These are phyloP conservation scores for Lathronympha strigana DNA, from an alignment of 2,888 invertebrate genomes.

Conservation along the genomic window DNA sequence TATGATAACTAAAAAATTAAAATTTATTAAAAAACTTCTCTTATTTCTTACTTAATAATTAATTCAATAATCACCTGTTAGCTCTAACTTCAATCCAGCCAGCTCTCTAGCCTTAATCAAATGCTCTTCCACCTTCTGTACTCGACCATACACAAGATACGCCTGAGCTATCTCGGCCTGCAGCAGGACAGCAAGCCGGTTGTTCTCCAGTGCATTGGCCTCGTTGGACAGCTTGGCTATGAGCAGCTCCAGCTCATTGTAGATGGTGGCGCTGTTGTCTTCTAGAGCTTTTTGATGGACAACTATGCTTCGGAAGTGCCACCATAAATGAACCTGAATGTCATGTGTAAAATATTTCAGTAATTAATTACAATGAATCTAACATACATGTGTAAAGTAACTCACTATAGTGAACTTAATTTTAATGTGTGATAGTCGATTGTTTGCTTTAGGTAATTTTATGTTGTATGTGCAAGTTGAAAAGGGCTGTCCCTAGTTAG, in stretches of 20 bases:
- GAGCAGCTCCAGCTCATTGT: constrained; percentile 82
- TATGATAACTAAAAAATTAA: too few relatives aligned
- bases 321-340: constrained; percentile 83
- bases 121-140: constrained; percentile 87
- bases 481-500: too few relatives aligned
- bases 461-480: too few relatives aligned
- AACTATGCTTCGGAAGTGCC: constrained; percentile 89
- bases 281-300: constrained; percentile 91
- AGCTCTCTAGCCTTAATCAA: constrained; percentile 86
- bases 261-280: constrained; percentile 88
- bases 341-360: constrained; percentile 10
- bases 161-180: constrained; percentile 86
- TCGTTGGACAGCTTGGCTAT: constrained; percentile 74
- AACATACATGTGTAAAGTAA: too few relatives aligned
- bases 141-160: constrained; percentile 89
- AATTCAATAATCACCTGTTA: constrained; percentile 82
- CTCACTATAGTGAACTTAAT: too few relatives aligned
- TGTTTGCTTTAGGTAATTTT: too few relatives aligned
- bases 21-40: too few relatives aligned
- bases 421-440: too few relatives aligned
- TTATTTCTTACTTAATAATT: too few relatives aligned
- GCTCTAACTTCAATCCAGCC: constrained; percentile 87
- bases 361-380: too few relatives aligned
- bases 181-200: constrained; percentile 70
- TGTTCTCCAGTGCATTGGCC: constrained; percentile 59